These are phyloP conservation scores for Trachelipus rathkii DNA, from an alignment of 1,140 invertebrate genomes.

Conservation along the genomic window DNA sequence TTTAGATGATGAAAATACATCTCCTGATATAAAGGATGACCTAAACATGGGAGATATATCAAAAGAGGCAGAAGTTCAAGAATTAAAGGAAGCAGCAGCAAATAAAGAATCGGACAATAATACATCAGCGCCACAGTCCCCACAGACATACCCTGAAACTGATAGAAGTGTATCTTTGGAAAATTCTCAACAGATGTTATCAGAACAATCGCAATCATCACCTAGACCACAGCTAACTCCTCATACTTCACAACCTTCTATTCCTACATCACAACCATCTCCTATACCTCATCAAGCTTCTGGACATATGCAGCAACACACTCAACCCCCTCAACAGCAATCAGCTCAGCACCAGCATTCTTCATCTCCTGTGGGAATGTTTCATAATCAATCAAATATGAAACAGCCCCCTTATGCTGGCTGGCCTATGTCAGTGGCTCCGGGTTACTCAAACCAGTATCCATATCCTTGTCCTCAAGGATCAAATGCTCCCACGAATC, in stretches of 20 bases:
- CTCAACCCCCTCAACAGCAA: conserved; percentile 23
- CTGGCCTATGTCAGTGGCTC: not conserved
- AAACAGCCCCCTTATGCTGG: not conserved
- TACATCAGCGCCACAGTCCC: not conserved
- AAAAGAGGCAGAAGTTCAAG: conserved; percentile 2
- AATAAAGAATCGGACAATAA: not conserved
- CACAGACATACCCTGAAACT: not conserved
- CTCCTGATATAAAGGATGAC: too few species aligned
- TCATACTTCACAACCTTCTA: conserved; percentile 4
- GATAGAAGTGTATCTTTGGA: too few species aligned
- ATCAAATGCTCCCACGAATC: not conserved
- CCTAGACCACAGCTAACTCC: conserved; percentile 22
- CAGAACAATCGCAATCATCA: not conserved
- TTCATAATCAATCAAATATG: conserved; percentile 2
- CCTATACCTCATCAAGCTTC: conserved; percentile 12
- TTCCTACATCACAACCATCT: conserved; percentile 17
- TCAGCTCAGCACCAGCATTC: conserved; percentile 14
- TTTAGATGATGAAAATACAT: too few species aligned
- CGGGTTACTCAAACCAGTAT: not conserved
- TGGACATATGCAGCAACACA: conserved; percentile 18
- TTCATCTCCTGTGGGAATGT: not conserved
- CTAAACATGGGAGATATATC: not conserved
- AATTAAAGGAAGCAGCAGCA: conserved; percentile 16
- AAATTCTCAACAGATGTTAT: not conserved
- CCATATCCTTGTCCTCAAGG: not conserved